phyloP scores from a whole-genome alignment of 1,140 invertebrate genomes.

The Trichonephila clavata region DNA sequence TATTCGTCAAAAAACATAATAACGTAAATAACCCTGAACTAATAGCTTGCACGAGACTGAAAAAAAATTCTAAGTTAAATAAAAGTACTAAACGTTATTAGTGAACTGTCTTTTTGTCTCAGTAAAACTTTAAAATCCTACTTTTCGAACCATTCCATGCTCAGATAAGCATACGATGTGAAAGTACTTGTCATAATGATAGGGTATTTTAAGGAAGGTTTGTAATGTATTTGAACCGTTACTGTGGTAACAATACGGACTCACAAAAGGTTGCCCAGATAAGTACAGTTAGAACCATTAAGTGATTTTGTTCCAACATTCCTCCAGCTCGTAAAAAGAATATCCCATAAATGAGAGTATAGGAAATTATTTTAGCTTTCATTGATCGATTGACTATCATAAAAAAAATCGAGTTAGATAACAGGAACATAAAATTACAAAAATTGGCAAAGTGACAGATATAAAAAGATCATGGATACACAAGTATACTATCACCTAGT shows the following conservation, averaged over 20 bases:
- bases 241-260: conserved; percentile 31
- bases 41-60: too few species aligned
- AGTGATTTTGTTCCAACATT: neutral
- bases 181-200: conserved; percentile 1
- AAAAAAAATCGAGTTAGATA: neutral
- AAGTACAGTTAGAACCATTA: neutral
- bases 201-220: conserved; percentile 31
- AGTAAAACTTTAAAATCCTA: neutral
- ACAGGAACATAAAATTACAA: too few species aligned
- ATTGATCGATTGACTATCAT: neutral
- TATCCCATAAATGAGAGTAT: neutral
- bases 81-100: too few species aligned
- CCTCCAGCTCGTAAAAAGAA: neutral
- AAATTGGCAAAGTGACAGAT: too few species aligned
- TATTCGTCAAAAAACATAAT: too few species aligned
- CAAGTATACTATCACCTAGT: too few species aligned
- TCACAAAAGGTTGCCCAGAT: neutral
- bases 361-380: neutral
- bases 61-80: too few species aligned
- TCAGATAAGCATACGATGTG: conserved; percentile 25
- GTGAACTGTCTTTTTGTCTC: neutral
- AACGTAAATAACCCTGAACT: too few species aligned
- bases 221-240: neutral
- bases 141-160: neutral
- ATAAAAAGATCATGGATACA: too few species aligned